Percentiles rank a stretch among this genome's conserved stretches.
These are phyloP conservation scores for Rhysida immarginata DNA, from an alignment of 1,140 invertebrate species.

Conservation along the genomic window DNA sequence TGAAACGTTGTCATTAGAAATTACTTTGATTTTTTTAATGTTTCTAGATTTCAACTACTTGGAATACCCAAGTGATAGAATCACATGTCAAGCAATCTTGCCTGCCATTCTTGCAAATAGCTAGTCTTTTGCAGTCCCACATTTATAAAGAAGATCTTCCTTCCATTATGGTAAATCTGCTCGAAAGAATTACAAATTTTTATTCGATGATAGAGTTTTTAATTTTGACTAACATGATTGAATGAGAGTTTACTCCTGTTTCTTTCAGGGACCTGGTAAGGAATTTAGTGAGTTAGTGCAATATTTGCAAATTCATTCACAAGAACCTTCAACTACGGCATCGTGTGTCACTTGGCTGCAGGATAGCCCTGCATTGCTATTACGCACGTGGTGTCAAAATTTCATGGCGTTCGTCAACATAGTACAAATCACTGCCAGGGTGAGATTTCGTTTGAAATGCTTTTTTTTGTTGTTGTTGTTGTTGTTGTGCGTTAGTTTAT, in stretches of 20 bases:
- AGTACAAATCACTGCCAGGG: slow-evolving; percentile 24
- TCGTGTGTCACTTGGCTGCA: slow-evolving; percentile 2
- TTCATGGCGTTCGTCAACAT: slow-evolving; percentile 25
- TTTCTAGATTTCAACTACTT: neutral
- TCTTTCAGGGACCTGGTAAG: neutral
- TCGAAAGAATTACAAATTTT: too few species aligned
- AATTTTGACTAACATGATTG: too few species aligned
- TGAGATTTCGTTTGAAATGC: too few species aligned
- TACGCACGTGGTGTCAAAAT: slow-evolving; percentile 25
- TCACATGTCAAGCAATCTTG: slow-evolving; percentile 54
- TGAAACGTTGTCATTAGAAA: too few species aligned
- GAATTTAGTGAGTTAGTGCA: neutral
- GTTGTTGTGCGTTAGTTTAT: too few species aligned
- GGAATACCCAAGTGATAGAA: slow-evolving; percentile 30
- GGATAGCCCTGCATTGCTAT: neutral
- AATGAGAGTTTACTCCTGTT: too few species aligned
- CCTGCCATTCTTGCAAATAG: slow-evolving; percentile 67
- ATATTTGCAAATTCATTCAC: neutral
- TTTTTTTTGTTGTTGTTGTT: too few species aligned
- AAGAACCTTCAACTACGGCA: neutral
- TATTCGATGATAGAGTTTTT: too few species aligned
- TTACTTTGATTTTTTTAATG: neutral
- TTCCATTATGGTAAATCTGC: too few species aligned
- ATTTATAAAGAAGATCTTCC: slow-evolving; percentile 64
- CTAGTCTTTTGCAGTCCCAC: slow-evolving; percentile 66